phyloP scores from a whole-genome alignment of 2,888 invertebrate species.

The Uropetala carovei region DNA sequence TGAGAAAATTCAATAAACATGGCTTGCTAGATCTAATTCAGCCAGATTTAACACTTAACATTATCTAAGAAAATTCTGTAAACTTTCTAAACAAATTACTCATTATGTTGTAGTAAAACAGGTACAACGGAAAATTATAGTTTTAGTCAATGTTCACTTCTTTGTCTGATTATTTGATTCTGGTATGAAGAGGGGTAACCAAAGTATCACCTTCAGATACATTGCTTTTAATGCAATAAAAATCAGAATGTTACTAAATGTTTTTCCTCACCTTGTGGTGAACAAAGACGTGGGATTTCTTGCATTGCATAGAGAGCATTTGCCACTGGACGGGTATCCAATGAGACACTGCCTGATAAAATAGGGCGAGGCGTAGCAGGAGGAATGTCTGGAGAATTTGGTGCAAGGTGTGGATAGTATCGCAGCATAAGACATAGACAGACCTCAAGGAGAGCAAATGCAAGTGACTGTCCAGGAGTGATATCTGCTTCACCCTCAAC shows the following conservation, averaged over 20 bases:
- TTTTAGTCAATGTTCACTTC: too few relatives aligned
- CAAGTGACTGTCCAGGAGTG: conserved; percentile 90
- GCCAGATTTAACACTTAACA: too few relatives aligned
- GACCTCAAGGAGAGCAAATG: conserved; percentile 95
- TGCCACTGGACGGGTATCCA: conserved; percentile 86
- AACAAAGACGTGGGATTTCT: conserved; percentile 88
- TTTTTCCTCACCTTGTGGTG: conserved; percentile 84
- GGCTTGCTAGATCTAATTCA: too few relatives aligned
- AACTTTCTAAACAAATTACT: too few relatives aligned
- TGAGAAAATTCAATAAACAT: too few relatives aligned
- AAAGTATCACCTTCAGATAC: not conserved
- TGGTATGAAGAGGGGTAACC: not conserved
- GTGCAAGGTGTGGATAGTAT: conserved; percentile 83
- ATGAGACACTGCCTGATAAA: conserved; percentile 74
- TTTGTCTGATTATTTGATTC: not conserved
- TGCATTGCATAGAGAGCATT: conserved; percentile 87
- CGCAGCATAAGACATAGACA: conserved; percentile 94
- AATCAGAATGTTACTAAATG: not conserved
- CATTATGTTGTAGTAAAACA: too few relatives aligned
- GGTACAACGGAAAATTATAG: too few relatives aligned
- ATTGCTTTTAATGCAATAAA: too few relatives aligned
- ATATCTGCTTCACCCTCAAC: conserved; percentile 90
- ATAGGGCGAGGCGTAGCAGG: conserved; percentile 72
- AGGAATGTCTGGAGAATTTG: conserved; percentile 82
- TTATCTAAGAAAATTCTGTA: too few relatives aligned